phyloP scores from a whole-genome alignment of 23 tunicate species.

The Trididemnum nubilum region DNA sequence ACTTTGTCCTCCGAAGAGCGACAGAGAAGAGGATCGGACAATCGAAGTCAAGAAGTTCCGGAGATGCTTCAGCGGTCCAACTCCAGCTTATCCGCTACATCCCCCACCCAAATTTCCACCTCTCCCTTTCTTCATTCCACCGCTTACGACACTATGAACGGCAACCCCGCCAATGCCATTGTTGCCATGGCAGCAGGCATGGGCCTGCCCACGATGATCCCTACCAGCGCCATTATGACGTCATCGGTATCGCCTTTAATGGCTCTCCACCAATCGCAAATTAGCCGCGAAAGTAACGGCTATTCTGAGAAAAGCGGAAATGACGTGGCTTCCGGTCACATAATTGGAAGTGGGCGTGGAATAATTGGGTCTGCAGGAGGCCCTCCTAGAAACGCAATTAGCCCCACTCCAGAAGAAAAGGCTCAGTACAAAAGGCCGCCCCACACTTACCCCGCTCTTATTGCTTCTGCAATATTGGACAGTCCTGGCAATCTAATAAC shows the following conservation, averaged over 20 bases:
- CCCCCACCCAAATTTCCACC: constrained; percentile 2
- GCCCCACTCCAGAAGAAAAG: constrained; percentile 52
- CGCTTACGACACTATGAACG: constrained; percentile 31
- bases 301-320: not conserved
- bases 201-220: constrained; percentile 76
- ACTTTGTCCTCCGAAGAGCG: constrained; percentile 34
- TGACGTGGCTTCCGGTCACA: not conserved
- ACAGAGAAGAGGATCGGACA: constrained; percentile 5
- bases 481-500: constrained; percentile 91
- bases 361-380: constrained; percentile 44
- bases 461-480: constrained; percentile 96
- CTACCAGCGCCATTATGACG: constrained; percentile 45
- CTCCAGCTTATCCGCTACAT: not conserved
- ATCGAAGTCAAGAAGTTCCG: constrained; percentile 9
- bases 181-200: constrained; percentile 73
- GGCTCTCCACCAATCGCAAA: not conserved
- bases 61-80: constrained; percentile 6
- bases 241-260: constrained; percentile 41
- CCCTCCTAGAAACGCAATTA: not conserved
- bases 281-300: not conserved
- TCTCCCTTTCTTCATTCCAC: constrained; percentile 6
- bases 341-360: constrained; percentile 14
- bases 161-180: constrained; percentile 33
- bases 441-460: constrained; percentile 94
- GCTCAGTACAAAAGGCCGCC: constrained; percentile 93